phyloP scores from a whole-genome alignment of 2,797 vertebrate species.

The Limnodromus scolopaceus region DNA sequence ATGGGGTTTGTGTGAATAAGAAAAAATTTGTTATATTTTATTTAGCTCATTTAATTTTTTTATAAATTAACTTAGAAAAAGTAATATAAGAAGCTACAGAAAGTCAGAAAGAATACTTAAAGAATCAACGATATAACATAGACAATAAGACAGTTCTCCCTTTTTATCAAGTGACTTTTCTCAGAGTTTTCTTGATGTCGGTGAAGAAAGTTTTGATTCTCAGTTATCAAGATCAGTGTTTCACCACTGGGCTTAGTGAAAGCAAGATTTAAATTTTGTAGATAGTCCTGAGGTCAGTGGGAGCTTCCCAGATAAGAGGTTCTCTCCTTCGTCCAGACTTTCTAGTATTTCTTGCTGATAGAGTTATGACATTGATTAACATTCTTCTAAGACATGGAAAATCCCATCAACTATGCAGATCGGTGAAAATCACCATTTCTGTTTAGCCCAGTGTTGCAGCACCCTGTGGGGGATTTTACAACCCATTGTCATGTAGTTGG shows the following conservation, averaged over 20 bases:
- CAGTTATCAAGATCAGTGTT: fast-evolving
- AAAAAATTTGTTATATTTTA: not conserved
- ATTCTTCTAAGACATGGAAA: not conserved
- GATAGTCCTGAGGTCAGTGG: not conserved
- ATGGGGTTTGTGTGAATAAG: not conserved
- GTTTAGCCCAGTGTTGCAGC: not conserved
- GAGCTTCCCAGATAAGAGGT: not conserved
- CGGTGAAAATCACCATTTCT: not conserved
- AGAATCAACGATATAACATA: not conserved
- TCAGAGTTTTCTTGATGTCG: too few species aligned
- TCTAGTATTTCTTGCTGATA: not conserved
- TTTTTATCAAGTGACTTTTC: not conserved
- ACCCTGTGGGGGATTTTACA: not conserved
- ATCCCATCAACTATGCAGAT: not conserved
- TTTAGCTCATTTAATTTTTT: not conserved
- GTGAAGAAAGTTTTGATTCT: not conserved
- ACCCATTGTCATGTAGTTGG: not conserved
- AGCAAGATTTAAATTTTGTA: not conserved
- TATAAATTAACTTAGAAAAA: not conserved
- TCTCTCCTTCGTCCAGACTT: not conserved
- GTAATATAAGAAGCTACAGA: not conserved
- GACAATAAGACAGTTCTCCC: not conserved
- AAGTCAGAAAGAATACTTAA: not conserved
- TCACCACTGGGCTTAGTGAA: not conserved
- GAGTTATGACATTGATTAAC: not conserved